phyloP scores from a whole-genome alignment of 2,797 vertebrate genomes.

The Clarias platycephalus region DNA sequence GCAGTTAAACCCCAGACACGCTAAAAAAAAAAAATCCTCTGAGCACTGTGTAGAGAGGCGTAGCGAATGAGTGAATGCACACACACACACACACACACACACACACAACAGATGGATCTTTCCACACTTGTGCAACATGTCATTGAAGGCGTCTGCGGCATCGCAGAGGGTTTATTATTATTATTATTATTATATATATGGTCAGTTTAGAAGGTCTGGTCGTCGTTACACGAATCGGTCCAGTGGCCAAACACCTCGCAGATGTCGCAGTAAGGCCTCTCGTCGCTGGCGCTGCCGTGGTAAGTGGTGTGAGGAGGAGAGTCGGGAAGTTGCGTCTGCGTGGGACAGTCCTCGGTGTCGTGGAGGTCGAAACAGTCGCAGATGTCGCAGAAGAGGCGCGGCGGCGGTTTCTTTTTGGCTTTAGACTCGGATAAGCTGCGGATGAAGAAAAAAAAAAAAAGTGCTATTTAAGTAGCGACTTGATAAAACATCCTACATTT shows the following conservation, averaged over 20 bases:
- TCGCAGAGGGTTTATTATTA: constrained; percentile 51
- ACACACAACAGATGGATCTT: constrained; percentile 52
- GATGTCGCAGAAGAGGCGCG: constrained; percentile 95
- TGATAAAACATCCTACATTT: background rate
- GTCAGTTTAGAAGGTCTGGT: constrained; percentile 88
- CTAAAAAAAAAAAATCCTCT: background rate
- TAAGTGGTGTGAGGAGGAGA: constrained; percentile 89
- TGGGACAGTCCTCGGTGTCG: constrained; percentile 96
- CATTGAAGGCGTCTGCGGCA: constrained; percentile 61
- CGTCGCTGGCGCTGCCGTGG: constrained; percentile 85
- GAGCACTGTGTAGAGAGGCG: constrained; percentile 44
- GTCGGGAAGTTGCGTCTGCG: constrained; percentile 86
- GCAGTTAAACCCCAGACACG: constrained; percentile 3
- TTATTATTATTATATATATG: constrained; percentile 7
- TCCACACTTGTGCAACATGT: constrained; percentile 55
- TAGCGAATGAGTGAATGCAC: constrained; percentile 39
- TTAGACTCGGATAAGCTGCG: constrained; percentile 67
- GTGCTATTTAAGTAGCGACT: constrained; percentile 63
- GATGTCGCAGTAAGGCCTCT: constrained; percentile 92
- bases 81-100: constrained; percentile 54
- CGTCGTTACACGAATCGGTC: constrained; percentile 89
- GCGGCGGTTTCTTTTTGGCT: constrained; percentile 85
- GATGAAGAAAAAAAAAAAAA: constrained; percentile 47
- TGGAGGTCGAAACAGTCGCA: constrained; percentile 97
- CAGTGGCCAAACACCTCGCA: constrained; percentile 96